Base-by-base conservation (phyloP, 2,113 vertebrate species). In the Podarcis muralis region DNA sequence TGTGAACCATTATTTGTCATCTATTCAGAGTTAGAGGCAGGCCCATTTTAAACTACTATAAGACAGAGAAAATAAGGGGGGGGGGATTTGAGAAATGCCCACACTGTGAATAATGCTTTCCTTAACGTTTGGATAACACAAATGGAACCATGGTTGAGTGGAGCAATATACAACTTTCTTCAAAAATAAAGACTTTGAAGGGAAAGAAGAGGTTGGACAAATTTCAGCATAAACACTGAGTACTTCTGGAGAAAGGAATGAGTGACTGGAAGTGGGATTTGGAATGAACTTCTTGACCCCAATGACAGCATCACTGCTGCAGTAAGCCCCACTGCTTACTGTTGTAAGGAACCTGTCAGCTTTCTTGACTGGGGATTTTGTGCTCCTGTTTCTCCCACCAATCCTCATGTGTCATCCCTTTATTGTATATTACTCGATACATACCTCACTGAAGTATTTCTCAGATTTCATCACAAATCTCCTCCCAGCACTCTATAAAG, bases 21-120 rank as follows among this genome's bases (percentile, higher is more conserved):
- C 66, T 84, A 72, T 90, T 77, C 85, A 81, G 83, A 84, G 40
- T 53, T 32, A 32, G 20, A 84, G 86, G 78, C 48, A 79, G 86
- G 40, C 30, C 66, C 25, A 80, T 78, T 66, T 74, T 80, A 79
- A 84, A 79, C 66, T 80, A 66, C 81, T 32, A 23, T 74, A 82
- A 43, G 75, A 65, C 3, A 62, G 65, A 78, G 30, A 22, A 77
- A n/a, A 68, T 25, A 20, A 53, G 18, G 68, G 40, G 65, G 40
- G n/a, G 69, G 23, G 6, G 62, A 87, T 84, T 37, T 84, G 74
- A 87, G 71, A 78, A 84, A 71, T 78, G 35, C 35, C 48, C 59
- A 40, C 22, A 79, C 9, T 43, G 15, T 25, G 37, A 83, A 6
- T 35, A 83, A 81, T 35, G 16, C n/a, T 84, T 65, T 35, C 18